Conservation (phyloP, 2,797 vertebrate genomes). For the Vipera ursinii region DNA sequence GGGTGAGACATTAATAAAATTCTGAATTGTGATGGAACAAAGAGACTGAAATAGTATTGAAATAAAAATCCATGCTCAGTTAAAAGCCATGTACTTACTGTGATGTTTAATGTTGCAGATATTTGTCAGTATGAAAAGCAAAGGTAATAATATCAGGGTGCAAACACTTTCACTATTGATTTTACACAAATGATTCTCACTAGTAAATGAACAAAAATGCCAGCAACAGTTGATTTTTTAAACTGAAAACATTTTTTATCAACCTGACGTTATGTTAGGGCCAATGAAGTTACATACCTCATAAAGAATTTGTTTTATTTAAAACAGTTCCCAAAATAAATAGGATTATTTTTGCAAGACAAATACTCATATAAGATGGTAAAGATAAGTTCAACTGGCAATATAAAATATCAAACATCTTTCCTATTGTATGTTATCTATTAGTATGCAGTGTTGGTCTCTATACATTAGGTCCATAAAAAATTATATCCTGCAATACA, state of each 20-base stretch:
- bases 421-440: background rate
- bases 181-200: background rate
- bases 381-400: background rate
- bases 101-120: background rate
- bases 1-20: background rate
- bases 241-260: background rate
- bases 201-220: background rate
- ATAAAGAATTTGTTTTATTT: background rate
- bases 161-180: background rate
- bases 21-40: background rate
- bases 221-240: background rate
- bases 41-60: background rate
- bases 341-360: background rate
- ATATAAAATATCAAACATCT: background rate
- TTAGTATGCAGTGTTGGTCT: background rate
- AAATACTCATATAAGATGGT: background rate
- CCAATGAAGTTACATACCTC: background rate
- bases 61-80: background rate
- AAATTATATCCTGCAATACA: background rate
- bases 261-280: background rate
- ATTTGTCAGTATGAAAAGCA: background rate
- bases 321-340: background rate
- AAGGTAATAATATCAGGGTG: background rate
- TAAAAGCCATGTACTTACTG: background rate
- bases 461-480: background rate